Evolutionary conservation across 2,113 vertebrate species (phyloP).

Genomic region (Pluvianellus socialis): DNA sequence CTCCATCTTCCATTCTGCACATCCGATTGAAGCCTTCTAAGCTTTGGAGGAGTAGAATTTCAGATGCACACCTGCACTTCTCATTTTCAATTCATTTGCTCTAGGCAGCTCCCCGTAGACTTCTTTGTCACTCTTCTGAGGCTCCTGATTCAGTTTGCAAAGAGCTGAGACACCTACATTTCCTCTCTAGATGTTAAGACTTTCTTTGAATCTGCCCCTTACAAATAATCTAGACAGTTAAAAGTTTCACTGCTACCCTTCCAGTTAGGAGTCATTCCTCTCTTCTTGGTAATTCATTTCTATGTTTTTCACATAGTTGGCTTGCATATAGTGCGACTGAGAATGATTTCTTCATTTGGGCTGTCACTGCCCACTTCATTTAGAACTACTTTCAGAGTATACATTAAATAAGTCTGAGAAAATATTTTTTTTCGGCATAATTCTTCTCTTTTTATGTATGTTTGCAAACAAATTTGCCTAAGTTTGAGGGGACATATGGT

Average conservation of each 20-base stretch:
- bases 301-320: neutral
- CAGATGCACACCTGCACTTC: neutral
- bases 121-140: neutral
- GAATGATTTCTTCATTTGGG: neutral
- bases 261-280: neutral
- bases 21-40: neutral
- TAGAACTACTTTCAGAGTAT: neutral
- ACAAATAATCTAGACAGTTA: neutral
- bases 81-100: neutral
- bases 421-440: conserved; percentile 53
- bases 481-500: conserved; percentile 55
- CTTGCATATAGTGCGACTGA: neutral
- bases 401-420: conserved; percentile 27
- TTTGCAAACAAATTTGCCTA: conserved; percentile 70
- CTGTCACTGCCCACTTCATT: neutral
- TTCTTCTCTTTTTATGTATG: conserved; percentile 43
- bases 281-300: neutral
- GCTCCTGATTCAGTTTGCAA: neutral
- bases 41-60: neutral
- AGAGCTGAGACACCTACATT: neutral
- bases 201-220: neutral
- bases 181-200: neutral
- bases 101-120: neutral
- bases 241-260: neutral
- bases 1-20: neutral